Conservation (phyloP, 1,140 invertebrate genomes). For the Meloidogyne chitwoodi region DNA sequence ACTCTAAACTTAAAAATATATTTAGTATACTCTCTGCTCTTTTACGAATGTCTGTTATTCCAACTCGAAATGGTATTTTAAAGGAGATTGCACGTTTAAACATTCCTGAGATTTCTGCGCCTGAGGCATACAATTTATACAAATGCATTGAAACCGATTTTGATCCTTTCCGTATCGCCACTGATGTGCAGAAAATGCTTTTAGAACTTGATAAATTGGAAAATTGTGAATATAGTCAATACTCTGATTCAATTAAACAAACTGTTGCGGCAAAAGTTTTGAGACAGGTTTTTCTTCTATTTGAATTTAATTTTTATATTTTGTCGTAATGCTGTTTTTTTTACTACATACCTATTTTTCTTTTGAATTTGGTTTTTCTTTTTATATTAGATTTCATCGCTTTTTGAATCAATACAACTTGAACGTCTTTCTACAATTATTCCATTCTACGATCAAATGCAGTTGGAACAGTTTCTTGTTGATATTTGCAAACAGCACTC, state of each 20-base stretch:
- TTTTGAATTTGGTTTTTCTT: no score
- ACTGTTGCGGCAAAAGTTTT: slow-evolving; percentile 54
- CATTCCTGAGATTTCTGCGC: slow-evolving; percentile 47
- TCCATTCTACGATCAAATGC: slow-evolving; percentile 47
- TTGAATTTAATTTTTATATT: background rate
- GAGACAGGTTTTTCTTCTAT: slow-evolving; percentile 44
- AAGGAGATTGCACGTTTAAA: slow-evolving; percentile 53
- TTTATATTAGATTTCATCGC: slow-evolving; percentile 40
- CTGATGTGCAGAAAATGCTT: slow-evolving; percentile 27
- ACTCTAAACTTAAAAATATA: slow-evolving; percentile 13
- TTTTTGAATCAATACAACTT: slow-evolving; percentile 55
- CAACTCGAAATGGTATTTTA: slow-evolving; percentile 52
- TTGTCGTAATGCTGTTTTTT: no score
- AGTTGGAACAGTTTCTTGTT: slow-evolving; percentile 54
- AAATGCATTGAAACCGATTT: slow-evolving; percentile 54
- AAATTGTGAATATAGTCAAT: slow-evolving; percentile 42
- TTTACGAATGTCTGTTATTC: slow-evolving; percentile 54
- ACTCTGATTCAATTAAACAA: slow-evolving; percentile 30
- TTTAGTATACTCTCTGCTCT: slow-evolving; percentile 54
- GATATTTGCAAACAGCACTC: slow-evolving; percentile 53
- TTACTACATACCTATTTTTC: no score
- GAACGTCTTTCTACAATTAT: slow-evolving; percentile 48
- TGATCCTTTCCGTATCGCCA: slow-evolving; percentile 45
- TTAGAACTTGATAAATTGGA: slow-evolving; percentile 21
- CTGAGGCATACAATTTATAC: slow-evolving; percentile 43